phyloP scores from a whole-genome alignment of 2,113 vertebrate species.

The Xenopus laevis region DNA sequence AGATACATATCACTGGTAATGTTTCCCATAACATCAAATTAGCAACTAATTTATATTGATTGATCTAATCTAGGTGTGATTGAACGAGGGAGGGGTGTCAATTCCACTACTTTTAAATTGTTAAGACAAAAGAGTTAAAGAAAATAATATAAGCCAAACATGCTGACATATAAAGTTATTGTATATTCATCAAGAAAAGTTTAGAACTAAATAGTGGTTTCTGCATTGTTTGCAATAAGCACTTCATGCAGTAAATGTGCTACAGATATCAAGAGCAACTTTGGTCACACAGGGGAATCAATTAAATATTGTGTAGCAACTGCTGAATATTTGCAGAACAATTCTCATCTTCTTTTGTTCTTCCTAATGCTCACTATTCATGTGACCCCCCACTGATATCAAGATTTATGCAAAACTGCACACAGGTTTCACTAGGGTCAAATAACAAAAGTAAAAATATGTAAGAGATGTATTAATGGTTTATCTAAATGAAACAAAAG shows the following conservation, averaged over 20 bases:
- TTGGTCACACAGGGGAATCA: slow-evolving; percentile 15
- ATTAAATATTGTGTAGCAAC: slow-evolving; percentile 2
- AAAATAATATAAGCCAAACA: too few species aligned
- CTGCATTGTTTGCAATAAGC: slow-evolving; percentile 4
- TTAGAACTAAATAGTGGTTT: neutral
- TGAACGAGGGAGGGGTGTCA: too few species aligned
- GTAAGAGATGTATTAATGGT: neutral
- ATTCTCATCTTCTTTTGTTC: slow-evolving; percentile 7
- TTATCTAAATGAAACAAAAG: neutral
- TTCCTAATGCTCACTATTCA: neutral
- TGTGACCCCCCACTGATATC: slow-evolving; percentile 6
- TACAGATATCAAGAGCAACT: slow-evolving; percentile 4
- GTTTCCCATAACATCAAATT: too few species aligned
- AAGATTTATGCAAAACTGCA: neutral
- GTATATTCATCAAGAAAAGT: slow-evolving; percentile 7
- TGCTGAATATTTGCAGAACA: neutral
- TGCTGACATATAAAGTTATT: neutral
- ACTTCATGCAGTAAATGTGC: neutral
- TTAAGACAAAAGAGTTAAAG: too few species aligned
- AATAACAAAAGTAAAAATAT: neutral
- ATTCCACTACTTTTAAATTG: too few species aligned
- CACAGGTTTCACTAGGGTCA: slow-evolving; percentile 4
- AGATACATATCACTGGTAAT: too few species aligned
- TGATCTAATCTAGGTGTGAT: too few species aligned
- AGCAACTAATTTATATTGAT: too few species aligned